Base-by-base conservation (phyloP, 2,113 vertebrate species). In the Paraplagusia blochii region DNA sequence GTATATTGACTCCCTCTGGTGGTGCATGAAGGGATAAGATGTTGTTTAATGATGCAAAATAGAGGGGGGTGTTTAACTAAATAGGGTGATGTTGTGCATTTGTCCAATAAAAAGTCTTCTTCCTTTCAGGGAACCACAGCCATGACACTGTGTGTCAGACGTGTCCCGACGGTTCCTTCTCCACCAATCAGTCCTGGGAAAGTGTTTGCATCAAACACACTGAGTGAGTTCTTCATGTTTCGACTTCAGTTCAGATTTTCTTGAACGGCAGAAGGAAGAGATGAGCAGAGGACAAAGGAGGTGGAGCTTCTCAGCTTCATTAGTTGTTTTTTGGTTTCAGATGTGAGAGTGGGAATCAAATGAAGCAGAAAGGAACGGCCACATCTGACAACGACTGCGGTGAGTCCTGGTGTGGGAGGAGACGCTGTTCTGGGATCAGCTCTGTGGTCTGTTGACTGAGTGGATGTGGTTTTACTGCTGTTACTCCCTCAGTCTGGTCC, bases 321-420 rank as follows among this genome's bases (percentile, higher is more conserved):
- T 22, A 0, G 6, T 54, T 57, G 16, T 39, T 18, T 45, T 43
- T 54, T 1, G 14, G 1, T 17, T 74, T 10, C 64, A 90, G 89
- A 29, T 91, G 89, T 77, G 0, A 0, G 4, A 0, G 0, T 1
- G 74, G 51, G 15, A 40, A 14, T 1, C 4, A 50, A 0, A 1
- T 36, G 0, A 0, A 36, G 1, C 0, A 2, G 8, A 2, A 0
- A 0, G 90, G 88, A 11, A 82, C 80, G 0, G 0, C 18, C 2
- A 15, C 0, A 10, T 82, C 79, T 1, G 85, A 91, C 57, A 64
- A 14, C 6, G 18, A 14, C 13, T 91, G 90, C 15, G 83, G 90
- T 91, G 13, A 83, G 88, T 86, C 15, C 0, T 6, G 48, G 47
- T 11, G 63, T 35, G 15, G 47, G 43, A 22, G 0, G 18, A 5